These are phyloP conservation scores for Harpegnathos saltator DNA, from an alignment of 1,140 invertebrate genomes.

Conservation along the genomic window DNA sequence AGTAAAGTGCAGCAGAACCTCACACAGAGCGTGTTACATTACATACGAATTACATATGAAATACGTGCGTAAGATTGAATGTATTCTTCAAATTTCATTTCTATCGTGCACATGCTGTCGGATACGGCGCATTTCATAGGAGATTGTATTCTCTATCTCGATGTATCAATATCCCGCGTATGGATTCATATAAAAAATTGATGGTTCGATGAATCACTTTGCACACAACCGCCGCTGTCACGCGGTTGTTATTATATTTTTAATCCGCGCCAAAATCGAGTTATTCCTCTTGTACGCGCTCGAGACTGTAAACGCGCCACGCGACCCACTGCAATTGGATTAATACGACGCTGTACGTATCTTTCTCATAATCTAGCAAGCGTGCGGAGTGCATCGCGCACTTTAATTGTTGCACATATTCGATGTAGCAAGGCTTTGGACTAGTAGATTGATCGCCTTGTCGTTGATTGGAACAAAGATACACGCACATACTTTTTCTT, in stretches of 20 bases:
- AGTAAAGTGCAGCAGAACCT: neutral
- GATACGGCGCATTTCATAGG: neutral
- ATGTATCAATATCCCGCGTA: conserved; percentile 10
- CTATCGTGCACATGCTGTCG: neutral
- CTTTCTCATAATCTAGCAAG: neutral
- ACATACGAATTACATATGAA: neutral
- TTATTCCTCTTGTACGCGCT: conserved; percentile 8
- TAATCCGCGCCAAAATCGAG: conserved; percentile 48
- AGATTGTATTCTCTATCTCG: conserved; percentile 16
- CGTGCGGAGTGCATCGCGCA: neutral
- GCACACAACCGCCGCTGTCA: neutral
- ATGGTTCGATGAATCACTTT: conserved; percentile 44
- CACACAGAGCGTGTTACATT: neutral
- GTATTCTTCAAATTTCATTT: conserved; percentile 15
- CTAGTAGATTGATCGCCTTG: conserved; percentile 32
- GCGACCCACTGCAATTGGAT: conserved; percentile 50
- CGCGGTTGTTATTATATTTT: conserved; percentile 51
- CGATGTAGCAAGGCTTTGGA: neutral
- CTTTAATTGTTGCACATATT: conserved; percentile 20
- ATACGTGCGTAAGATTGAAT: too few species aligned
- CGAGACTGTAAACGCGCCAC: conserved; percentile 2
- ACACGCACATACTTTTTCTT: neutral
- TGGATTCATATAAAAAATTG: conserved; percentile 39
- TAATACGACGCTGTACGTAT: conserved; percentile 20
- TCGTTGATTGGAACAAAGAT: conserved; percentile 17